phyloP scores from a whole-genome alignment of 2,797 vertebrate genomes.

The Clarias pachynema region DNA sequence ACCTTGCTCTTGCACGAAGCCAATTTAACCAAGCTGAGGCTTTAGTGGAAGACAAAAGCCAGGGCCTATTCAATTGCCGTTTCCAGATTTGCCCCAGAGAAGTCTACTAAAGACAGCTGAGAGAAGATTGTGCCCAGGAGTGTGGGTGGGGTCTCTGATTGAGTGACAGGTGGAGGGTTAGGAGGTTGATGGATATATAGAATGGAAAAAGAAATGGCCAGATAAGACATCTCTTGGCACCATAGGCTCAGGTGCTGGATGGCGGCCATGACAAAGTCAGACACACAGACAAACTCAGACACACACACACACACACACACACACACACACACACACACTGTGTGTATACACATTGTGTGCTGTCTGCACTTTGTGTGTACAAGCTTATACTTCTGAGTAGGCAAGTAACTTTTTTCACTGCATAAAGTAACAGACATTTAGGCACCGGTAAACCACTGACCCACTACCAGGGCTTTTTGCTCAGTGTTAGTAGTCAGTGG shows the following conservation, averaged over 20 bases:
- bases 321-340: not conserved
- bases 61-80: slow-evolving; percentile 40
- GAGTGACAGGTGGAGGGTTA: slow-evolving; percentile 37
- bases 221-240: slow-evolving; percentile 4
- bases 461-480: not conserved
- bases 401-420: not conserved
- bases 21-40: slow-evolving; percentile 53
- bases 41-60: slow-evolving; percentile 35
- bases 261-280: not conserved
- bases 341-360: not conserved
- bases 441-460: not conserved
- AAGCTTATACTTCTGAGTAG: not conserved
- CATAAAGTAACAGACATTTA: not conserved
- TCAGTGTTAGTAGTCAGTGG: not conserved
- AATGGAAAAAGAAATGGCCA: slow-evolving; percentile 9
- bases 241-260: not conserved
- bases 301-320: not conserved
- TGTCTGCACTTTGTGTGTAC: not conserved
- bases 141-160: slow-evolving; percentile 9
- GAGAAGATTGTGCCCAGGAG: not conserved
- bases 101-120: not conserved
- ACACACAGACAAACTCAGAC: not conserved
- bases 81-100: slow-evolving; percentile 38
- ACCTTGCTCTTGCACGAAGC: slow-evolving; percentile 48
- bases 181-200: slow-evolving; percentile 7